A percentile compares a stretch with the other conserved stretches of the same genome.
Conservation (phyloP, 2,888 invertebrate genomes). For the Baronia brevicornis region DNA sequence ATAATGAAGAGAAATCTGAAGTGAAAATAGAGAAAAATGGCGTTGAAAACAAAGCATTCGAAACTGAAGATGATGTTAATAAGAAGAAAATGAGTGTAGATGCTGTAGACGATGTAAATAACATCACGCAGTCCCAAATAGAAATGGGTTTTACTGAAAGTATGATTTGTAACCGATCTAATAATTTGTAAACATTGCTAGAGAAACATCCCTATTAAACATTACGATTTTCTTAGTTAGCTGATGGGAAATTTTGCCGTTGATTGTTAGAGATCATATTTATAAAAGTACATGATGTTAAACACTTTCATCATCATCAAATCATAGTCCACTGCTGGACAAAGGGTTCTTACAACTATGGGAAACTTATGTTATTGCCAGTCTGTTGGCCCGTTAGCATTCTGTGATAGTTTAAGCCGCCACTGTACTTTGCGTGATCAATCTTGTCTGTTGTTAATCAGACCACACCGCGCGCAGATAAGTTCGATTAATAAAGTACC, state of each 20-base stretch:
- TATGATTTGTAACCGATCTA: constrained; percentile 44
- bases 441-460: too few species aligned
- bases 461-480: too few species aligned
- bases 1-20: constrained; percentile 28
- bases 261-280: too few species aligned
- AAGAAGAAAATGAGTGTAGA: constrained; percentile 25
- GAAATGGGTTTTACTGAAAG: constrained; percentile 62
- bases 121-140: constrained; percentile 49
- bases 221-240: neutral
- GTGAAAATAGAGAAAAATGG: constrained; percentile 39
- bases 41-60: constrained; percentile 61
- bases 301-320: too few species aligned
- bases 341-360: too few species aligned
- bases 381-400: too few species aligned
- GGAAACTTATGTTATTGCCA: too few species aligned
- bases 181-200: constrained; percentile 43
- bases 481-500: too few species aligned
- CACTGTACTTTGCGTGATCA: too few species aligned
- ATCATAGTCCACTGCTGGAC: too few species aligned
- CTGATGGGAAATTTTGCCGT: neutral
- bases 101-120: constrained; percentile 24
- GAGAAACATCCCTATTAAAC: neutral
- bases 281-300: too few species aligned
- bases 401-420: too few species aligned
- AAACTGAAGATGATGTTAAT: constrained; percentile 51